Evolutionary conservation across 2,113 vertebrate species (phyloP).

Genomic region (Chiloscyllium plagiosum): DNA sequence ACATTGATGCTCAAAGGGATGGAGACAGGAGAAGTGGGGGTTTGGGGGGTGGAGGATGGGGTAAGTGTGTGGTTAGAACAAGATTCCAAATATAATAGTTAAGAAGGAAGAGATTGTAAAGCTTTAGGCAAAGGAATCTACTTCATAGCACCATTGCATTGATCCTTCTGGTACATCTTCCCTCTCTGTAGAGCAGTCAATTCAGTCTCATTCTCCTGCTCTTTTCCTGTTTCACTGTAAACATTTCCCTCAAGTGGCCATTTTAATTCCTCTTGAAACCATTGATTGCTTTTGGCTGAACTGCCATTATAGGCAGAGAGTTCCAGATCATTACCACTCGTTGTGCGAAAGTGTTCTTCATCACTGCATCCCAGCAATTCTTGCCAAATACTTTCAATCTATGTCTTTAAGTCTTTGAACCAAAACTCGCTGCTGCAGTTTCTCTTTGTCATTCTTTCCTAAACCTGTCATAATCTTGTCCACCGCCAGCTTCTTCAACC

Average conservation of each 20-base stretch:
- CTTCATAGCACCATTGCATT: not conserved
- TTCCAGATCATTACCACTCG: not conserved
- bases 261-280: not conserved
- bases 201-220: not conserved
- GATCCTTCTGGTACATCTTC: not conserved
- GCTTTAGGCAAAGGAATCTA: not conserved
- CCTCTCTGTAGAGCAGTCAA: not conserved
- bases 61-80: not conserved
- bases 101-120: not conserved
- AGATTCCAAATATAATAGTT: not conserved
- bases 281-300: not conserved
- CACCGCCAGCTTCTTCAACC: not conserved
- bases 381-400: not conserved
- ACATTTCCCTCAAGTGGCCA: not conserved
- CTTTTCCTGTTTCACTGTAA: not conserved
- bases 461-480: not conserved
- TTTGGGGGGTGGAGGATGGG: no score
- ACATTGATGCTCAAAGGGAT: not conserved
- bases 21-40: no score
- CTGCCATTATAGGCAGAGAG: not conserved
- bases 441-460: not conserved
- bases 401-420: not conserved
- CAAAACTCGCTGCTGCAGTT: not conserved
- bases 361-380: not conserved
- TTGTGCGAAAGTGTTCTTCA: not conserved